A percentile compares a stretch with the other conserved stretches of the same genome.
These are phyloP conservation scores for Drosophila pseudoobscura DNA, from an alignment of 1,140 invertebrate species.

Conservation along the genomic window DNA sequence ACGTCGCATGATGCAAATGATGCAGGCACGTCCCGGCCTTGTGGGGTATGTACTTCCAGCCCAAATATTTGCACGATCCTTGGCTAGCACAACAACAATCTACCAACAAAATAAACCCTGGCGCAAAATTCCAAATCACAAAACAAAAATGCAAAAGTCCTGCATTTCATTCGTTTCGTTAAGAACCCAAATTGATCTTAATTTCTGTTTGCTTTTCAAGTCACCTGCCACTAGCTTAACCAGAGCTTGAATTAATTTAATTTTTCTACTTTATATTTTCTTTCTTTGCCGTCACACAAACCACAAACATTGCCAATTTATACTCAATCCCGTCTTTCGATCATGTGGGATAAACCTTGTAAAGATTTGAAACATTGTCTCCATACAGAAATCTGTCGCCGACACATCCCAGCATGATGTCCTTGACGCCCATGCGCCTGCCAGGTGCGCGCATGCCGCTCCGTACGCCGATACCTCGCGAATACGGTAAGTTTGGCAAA, in stretches of 20 bases:
- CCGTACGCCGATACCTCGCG: constrained; percentile 91
- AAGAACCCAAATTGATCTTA: background rate
- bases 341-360: constrained; percentile 50
- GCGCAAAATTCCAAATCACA: constrained; percentile 61
- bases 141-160: constrained; percentile 14
- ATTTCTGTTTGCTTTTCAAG: constrained; percentile 63
- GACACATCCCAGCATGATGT: constrained; percentile 83
- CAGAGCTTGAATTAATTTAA: constrained; percentile 42
- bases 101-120: constrained; percentile 17
- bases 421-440: constrained; percentile 78
- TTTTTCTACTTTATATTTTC: constrained; percentile 62
- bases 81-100: constrained; percentile 42
- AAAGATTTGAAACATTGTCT: constrained; percentile 83
- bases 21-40: constrained; percentile 90
- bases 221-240: constrained; percentile 33
- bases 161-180: constrained; percentile 55
- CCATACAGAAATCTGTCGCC: constrained; percentile 83
- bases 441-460: constrained; percentile 87
- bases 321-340: constrained; percentile 21
- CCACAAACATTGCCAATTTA: constrained; percentile 18
- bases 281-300: constrained; percentile 44
- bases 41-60: constrained; percentile 86
- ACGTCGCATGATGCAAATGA: constrained; percentile 96
- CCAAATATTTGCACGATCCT: background rate
- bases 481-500: constrained; percentile 90